Evolutionary conservation across 1,140 invertebrate species (phyloP), one percentile per base, ranked within the genome.

Genomic region (Belonocnema kinseyi): DNA sequence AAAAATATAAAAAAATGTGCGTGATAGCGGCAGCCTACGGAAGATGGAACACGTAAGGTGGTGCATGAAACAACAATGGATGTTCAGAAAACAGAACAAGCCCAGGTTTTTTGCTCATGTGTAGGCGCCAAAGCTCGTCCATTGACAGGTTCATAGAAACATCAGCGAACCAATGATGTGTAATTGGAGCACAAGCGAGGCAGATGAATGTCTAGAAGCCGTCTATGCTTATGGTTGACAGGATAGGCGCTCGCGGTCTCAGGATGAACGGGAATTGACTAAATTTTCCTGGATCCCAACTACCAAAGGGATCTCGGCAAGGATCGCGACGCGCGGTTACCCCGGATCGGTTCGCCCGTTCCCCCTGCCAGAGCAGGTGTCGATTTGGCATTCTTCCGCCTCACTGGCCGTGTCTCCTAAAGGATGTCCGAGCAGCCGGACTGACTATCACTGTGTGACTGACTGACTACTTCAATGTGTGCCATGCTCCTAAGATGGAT

Each of bases 81-180:
- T 85, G 85, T 90, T 89, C 87, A 89, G 84, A 89, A 90, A 89
- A 89, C 86, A 90, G 88, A 91, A 90, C 87, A 88, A 82, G 78
- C 85, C 84, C 79, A 79, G 84, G 89, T 88, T 86, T 73, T 87
- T 77, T 81, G 77, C 82, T 82, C 83, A 79, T 83, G 76, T 82
- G 85, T 87, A 80, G 78, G 73, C 84, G 81, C 84, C 82, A 85
- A 89, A 88, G 86, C 82, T 87, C 77, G 82, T 87, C 84, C 87
- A 88, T 80, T 83, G 74, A 80, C 85, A 81, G 82, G 84, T 82
- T 85, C 85, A 86, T 86, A 85, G 75, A 74, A 74, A 56, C 73
- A 72, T 80, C 79, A 80, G 77, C 79, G 78, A 77, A 81, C 77
- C 76, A 81, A 80, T 82, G 80, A 77, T 81, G 72, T 72, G 56